A percentile compares a stretch with the other conserved stretches of the same genome.
phyloP scores from a whole-genome alignment of 2,797 vertebrate genomes.

The Synanceia verrucosa region DNA sequence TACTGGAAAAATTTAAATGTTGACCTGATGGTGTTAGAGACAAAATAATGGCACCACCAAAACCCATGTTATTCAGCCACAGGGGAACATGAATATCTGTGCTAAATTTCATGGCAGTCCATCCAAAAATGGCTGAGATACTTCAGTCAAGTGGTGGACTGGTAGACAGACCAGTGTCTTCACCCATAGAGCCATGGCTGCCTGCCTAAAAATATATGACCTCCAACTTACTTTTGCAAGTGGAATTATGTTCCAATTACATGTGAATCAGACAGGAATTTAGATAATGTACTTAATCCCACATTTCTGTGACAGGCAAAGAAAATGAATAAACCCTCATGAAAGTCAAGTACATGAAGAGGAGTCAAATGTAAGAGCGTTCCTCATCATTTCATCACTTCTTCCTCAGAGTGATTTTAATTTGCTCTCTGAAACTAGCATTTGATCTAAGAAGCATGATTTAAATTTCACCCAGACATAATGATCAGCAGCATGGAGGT shows the following conservation, averaged over 20 bases:
- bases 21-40: not conserved
- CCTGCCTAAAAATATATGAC: not conserved
- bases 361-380: conserved; percentile 11
- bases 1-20: not conserved
- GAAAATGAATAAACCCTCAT: conserved; percentile 14
- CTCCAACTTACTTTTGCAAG: not conserved
- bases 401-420: conserved; percentile 27
- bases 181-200: not conserved
- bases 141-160: not conserved
- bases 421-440: conserved; percentile 6
- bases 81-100: not conserved
- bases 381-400: conserved; percentile 43
- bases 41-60: not conserved
- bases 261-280: conserved; percentile 12
- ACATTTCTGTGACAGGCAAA: conserved; percentile 16
- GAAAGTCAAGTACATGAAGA: conserved; percentile 31
- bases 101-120: not conserved
- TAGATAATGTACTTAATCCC: conserved; percentile 11
- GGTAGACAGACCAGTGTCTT: not conserved
- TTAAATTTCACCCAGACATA: conserved; percentile 24
- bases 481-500: conserved; percentile 21
- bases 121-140: not conserved
- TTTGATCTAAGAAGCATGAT: conserved; percentile 20
- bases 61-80: not conserved
- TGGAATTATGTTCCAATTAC: conserved; percentile 5